phyloP scores from a whole-genome alignment of 2,113 vertebrate species.

The Anoura caudifer region DNA sequence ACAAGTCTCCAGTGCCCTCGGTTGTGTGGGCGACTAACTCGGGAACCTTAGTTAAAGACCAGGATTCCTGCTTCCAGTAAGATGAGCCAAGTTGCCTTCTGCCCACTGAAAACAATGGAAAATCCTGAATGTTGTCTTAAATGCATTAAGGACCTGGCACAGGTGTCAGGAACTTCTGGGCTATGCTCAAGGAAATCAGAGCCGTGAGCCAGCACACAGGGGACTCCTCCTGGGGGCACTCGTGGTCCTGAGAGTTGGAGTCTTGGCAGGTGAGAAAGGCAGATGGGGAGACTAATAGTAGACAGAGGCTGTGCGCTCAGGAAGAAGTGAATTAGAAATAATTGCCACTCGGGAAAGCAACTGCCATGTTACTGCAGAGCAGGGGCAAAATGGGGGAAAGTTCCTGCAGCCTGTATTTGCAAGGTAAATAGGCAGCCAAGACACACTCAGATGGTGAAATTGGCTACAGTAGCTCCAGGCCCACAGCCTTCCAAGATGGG shows the following conservation, averaged over 20 bases:
- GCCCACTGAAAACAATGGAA: background rate
- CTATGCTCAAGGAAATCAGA: background rate
- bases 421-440: no score
- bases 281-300: background rate
- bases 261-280: background rate
- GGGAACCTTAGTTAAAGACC: background rate
- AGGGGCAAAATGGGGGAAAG: background rate
- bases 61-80: background rate
- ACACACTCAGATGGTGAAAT: background rate
- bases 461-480: background rate
- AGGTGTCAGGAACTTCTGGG: background rate
- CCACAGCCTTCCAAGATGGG: no score
- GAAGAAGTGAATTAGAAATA: background rate
- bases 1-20: background rate
- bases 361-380: background rate
- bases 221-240: background rate
- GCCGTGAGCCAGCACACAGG: background rate
- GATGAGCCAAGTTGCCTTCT: no score
- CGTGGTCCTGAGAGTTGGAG: rapidly evolving
- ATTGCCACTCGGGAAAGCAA: background rate
- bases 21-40: rapidly evolving
- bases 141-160: background rate
- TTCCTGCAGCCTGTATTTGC: background rate
- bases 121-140: background rate
- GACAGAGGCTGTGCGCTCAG: background rate